Base-by-base conservation (phyloP, 2,888 invertebrate genomes). In the Pyrrhosoma nymphula region DNA sequence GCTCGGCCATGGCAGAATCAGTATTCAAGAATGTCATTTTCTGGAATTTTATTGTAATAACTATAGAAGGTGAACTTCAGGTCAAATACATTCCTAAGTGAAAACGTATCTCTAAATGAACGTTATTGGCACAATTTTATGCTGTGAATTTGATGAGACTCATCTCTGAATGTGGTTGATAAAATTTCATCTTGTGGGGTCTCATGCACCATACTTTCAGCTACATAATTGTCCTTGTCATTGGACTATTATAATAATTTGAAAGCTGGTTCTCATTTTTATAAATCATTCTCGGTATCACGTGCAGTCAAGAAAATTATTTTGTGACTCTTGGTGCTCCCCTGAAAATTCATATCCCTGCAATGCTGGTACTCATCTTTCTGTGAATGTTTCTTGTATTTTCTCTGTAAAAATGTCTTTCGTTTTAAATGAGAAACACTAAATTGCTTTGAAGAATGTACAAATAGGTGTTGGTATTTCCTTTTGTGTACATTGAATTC, bases 11-110 rank as follows among this genome's bases (percentile, higher is more conserved):
- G 35, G 82, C 35, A 35, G 35, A 82, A 35, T 30, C 30, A 35
- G 30, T 82, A 82, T 82, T 82, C 82, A 35, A 82, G 82, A 82
- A 30, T 82, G 30, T 26, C 82, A 69, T 82, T 30, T 82, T 82
- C 82, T 82, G 82, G 82, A 82, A 82, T 82, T 82, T 82, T 4
- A 82, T 35, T 30, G 82, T 82, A 35, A 82, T 35, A 26, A 82
- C 82, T 35, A 35, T 23, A 23, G 26, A 69, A 26, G 82, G 82
- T 82, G 82, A 82, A 82, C 26, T 35, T 82, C 82, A 0, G 16
- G 16, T 82, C 1, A 35, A 82, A 35, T 35, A 82, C 30, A 82
- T 82, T 82, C 82, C 82, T 82, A 18, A 82, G 14, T 82, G 35
- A 82, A 35, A 18, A 82, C 18, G 26, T 82, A 26, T 14, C 35